Evolutionary conservation across 2,797 vertebrate genomes (phyloP).

Genomic region (Pipistrellus pygmaeus): DNA sequence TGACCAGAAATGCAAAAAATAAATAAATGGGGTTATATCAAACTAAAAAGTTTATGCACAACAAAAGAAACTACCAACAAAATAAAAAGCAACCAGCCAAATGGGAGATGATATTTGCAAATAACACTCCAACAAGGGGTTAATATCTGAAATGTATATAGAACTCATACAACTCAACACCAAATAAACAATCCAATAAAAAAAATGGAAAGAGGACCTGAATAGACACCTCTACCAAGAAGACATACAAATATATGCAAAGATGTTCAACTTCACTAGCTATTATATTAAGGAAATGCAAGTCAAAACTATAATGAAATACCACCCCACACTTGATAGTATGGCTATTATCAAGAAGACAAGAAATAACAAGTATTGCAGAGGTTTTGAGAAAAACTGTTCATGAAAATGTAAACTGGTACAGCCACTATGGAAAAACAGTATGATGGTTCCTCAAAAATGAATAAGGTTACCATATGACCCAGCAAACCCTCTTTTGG

Average conservation of each 20-base stretch:
- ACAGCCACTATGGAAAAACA: background rate
- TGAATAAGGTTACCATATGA: background rate
- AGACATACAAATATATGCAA: background rate
- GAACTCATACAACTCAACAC: background rate
- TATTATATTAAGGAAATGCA: background rate
- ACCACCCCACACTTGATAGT: background rate
- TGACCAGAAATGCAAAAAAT: background rate
- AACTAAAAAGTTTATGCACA: background rate
- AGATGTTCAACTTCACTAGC: background rate
- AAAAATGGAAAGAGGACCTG: background rate
- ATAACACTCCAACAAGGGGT: background rate
- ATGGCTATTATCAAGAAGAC: background rate
- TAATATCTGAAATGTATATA: background rate
- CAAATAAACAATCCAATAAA: background rate
- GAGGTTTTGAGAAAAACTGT: background rate
- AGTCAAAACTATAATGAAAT: background rate
- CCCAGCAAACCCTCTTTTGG: background rate
- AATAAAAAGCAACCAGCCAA: background rate
- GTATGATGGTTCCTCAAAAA: background rate
- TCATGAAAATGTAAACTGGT: background rate
- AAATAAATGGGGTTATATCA: background rate
- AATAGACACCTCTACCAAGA: background rate
- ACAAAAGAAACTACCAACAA: background rate
- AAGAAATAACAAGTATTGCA: background rate
- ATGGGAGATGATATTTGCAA: background rate